Percentiles rank a stretch among this genome's conserved stretches.
Evolutionary conservation across 2,888 invertebrate genomes (phyloP).

Genomic region (Drosophila atroscutellata): DNA sequence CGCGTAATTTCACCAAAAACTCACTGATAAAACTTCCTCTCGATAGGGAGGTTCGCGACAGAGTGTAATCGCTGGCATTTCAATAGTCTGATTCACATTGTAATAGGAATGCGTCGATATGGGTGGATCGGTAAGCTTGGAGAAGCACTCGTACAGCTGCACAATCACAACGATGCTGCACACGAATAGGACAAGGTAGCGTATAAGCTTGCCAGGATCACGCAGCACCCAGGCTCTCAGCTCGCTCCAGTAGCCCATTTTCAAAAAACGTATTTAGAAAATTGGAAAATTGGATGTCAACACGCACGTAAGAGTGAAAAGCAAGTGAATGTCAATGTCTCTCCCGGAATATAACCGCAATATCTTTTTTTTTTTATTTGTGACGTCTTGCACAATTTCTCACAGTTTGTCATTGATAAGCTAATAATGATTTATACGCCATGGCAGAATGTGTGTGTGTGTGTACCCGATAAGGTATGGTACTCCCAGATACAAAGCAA

Average conservation of each 20-base stretch:
- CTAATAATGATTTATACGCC: constrained; percentile 72
- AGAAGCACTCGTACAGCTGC: constrained; percentile 87
- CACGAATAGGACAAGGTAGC: constrained; percentile 86
- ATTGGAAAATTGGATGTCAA: constrained; percentile 13
- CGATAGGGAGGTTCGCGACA: constrained; percentile 89
- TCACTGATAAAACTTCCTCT: constrained; percentile 86
- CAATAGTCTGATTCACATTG: constrained; percentile 88
- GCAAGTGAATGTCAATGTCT: constrained; percentile 53
- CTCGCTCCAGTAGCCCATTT: constrained; percentile 82
- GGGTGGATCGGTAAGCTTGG: constrained; percentile 88
- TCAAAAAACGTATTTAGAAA: background rate
- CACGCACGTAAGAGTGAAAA: constrained; percentile 51
- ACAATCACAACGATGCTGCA: constrained; percentile 87
- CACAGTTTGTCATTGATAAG: constrained; percentile 69
- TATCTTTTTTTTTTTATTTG: constrained; percentile 20
- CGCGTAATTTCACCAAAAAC: constrained; percentile 52
- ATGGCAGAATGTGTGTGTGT: constrained; percentile 11
- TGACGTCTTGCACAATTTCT: constrained; percentile 56
- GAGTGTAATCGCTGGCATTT: constrained; percentile 89
- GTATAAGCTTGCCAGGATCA: constrained; percentile 87
- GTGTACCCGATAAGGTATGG: background rate
- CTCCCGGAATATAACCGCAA: constrained; percentile 14
- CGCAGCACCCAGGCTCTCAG: constrained; percentile 80
- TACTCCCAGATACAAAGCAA: background rate
- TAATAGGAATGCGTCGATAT: constrained; percentile 89